phyloP scores from a whole-genome alignment of 2,888 invertebrate genomes.

The Limnephilus rhombicus region DNA sequence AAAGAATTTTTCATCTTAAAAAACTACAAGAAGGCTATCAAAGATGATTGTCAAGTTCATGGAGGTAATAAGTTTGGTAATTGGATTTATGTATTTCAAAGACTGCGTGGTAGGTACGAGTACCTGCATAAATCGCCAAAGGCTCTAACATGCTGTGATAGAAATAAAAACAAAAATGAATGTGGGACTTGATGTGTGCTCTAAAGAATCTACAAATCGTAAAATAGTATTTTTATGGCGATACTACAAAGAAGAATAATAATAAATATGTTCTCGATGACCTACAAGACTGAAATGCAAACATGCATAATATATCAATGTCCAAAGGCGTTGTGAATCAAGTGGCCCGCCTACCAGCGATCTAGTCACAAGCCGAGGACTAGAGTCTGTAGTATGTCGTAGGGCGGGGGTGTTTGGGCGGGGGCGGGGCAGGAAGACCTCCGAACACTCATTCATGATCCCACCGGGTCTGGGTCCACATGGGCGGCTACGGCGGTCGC shows the following conservation, averaged over 20 bases:
- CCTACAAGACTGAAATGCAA: constrained; percentile 6
- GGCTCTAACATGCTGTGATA: not conserved
- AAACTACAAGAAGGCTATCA: not conserved
- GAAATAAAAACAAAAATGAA: not conserved
- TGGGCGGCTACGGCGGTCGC: constrained; percentile 34
- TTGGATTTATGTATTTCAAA: not conserved
- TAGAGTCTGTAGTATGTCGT: constrained; percentile 2
- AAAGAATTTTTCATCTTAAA: not conserved
- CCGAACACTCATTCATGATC: constrained; percentile 20
- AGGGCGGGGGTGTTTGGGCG: constrained; percentile 45
- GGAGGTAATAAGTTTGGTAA: not conserved
- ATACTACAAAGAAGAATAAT: not conserved
- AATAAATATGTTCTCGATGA: not conserved
- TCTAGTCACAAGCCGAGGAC: constrained; percentile 24
- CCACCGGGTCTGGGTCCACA: constrained; percentile 7
- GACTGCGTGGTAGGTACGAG: not conserved
- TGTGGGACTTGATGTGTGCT: not conserved
- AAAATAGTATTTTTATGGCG: not conserved
- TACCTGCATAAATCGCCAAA: not conserved
- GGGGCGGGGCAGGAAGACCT: constrained; percentile 46
- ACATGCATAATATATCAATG: constrained; percentile 8
- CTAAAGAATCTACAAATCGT: constrained; percentile 1
- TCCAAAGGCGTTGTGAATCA: constrained; percentile 12
- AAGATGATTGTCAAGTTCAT: not conserved
- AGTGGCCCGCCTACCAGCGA: constrained; percentile 32